These are phyloP conservation scores for Trichomalopsis sarcophagae DNA, from an alignment of 1,140 invertebrate species.

Conservation along the genomic window DNA sequence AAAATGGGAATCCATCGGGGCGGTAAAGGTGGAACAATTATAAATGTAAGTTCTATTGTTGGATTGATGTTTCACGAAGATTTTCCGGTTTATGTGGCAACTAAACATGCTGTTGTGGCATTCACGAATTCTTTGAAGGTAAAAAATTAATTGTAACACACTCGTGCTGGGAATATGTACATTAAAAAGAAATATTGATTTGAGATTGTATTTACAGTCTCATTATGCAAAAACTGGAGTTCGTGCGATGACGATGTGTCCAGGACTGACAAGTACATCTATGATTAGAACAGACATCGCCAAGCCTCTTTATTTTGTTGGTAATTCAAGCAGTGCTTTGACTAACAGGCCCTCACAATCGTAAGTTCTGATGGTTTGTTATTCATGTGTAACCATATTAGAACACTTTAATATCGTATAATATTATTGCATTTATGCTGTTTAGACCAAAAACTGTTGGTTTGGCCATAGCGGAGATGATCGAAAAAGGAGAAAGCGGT, in stretches of 20 bases:
- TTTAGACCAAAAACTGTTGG: slow-evolving; percentile 66
- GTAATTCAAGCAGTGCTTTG: background rate
- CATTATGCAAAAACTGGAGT: slow-evolving; percentile 67
- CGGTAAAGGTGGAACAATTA: slow-evolving; percentile 76
- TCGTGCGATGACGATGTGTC: slow-evolving; percentile 75
- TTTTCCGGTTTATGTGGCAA: slow-evolving; percentile 78
- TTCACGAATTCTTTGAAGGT: slow-evolving; percentile 61
- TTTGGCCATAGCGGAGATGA: slow-evolving; percentile 66
- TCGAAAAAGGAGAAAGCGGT: slow-evolving; percentile 65
- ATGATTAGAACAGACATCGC: slow-evolving; percentile 61
- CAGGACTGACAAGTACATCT: slow-evolving; percentile 73
- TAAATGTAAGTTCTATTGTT: slow-evolving; percentile 78
- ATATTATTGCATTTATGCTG: slow-evolving; percentile 35
- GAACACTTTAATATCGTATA: background rate
- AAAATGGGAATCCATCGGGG: slow-evolving; percentile 77
- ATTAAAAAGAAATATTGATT: background rate
- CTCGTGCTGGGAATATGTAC: background rate
- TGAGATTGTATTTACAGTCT: background rate
- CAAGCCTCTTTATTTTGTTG: slow-evolving; percentile 5
- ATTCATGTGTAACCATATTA: background rate
- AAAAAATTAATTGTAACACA: background rate
- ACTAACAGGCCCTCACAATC: background rate
- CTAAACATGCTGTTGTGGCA: slow-evolving; percentile 77
- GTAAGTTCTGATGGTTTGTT: background rate
- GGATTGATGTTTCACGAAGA: slow-evolving; percentile 75